Base-by-base conservation (phyloP, 1,140 invertebrate species). In the Microplitis mediator region DNA sequence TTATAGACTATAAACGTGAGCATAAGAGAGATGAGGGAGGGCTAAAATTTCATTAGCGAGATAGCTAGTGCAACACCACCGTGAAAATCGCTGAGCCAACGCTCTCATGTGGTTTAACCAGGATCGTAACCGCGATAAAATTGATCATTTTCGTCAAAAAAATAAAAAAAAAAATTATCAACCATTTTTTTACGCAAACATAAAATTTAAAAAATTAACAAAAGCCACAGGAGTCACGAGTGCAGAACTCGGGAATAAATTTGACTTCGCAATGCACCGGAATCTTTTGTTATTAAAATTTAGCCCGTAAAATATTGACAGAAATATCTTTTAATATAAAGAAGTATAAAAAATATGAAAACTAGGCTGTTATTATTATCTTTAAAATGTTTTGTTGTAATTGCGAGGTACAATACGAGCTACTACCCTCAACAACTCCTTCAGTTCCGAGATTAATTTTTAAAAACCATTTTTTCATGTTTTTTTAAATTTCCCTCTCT, bases 1-100 rank as follows among this genome's bases (percentile, higher is more conserved):
- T 23, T 23, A 23, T 23, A 23, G 23, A 1, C 23, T 23, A 23
- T 23, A 23, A 23, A 23, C 23, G 23, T 23, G 23, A 23, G 23
- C 23, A 23, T 23, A 1, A 8, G 39, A 35, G 60, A 4, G 60
- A 11, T 8, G 23, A 8, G 4, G 34, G n/a, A 34, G 16, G 4
- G 32, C 61, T 63, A n/a, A 35, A 63, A 63, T 63, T 63, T 63
- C 61, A 63, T 63, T 63, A 63, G 36, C 61, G n/a, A 63, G 61
- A n/a, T 63, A 63, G 61, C 32, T 13, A 35, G 32, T 23, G 23
- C 23, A 23, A 23, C 23, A 14, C 6, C 32, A 32, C 61, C 32
- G 35, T 56, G n/a, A 63, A 63, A 63, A 63, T 63, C 14, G 61
- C 61, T 63, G 61, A 63, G 61, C 31, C 61, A n/a, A 63, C 31